Percentiles rank a stretch among this genome's conserved stretches.
These are phyloP conservation scores for Bhutanitis thaidina DNA, from an alignment of 2,888 invertebrate genomes.

Conservation along the genomic window DNA sequence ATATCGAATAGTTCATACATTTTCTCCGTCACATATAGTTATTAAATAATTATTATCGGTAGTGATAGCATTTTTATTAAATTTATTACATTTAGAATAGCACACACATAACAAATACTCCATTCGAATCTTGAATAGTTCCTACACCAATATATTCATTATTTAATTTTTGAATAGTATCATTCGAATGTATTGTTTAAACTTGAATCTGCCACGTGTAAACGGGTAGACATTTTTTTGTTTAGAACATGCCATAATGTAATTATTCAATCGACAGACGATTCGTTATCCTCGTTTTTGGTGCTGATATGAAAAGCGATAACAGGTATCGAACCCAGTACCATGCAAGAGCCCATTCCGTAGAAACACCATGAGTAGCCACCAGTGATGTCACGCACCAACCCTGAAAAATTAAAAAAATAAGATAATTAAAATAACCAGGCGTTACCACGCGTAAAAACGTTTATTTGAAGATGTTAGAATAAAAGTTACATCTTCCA, in stretches of 20 bases:
- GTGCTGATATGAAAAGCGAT: slow-evolving; percentile 69
- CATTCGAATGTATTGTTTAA: neutral
- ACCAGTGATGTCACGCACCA: slow-evolving; percentile 84
- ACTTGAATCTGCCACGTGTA: neutral
- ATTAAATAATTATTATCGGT: neutral
- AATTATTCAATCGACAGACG: slow-evolving; percentile 53
- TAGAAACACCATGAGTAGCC: slow-evolving; percentile 86
- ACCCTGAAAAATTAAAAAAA: slow-evolving; percentile 52
- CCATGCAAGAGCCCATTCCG: slow-evolving; percentile 88
- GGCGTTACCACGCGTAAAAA: too few relatives aligned
- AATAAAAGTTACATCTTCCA: too few relatives aligned
- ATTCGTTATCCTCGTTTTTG: slow-evolving; percentile 63
- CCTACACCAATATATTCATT: neutral
- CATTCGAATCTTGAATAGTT: neutral
- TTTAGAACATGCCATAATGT: neutral
- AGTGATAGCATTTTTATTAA: neutral
- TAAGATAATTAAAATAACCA: too few relatives aligned
- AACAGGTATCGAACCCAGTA: slow-evolving; percentile 84
- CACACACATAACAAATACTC: neutral
- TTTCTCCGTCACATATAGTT: neutral
- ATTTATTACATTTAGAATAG: slow-evolving; percentile 7
- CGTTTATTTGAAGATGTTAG: too few relatives aligned
- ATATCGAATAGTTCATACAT: slow-evolving; percentile 5
- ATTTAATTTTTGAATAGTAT: neutral
- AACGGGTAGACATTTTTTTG: neutral